phyloP scores from a whole-genome alignment of 2,888 invertebrate genomes.

The Hirtodrosophila trivittata region DNA sequence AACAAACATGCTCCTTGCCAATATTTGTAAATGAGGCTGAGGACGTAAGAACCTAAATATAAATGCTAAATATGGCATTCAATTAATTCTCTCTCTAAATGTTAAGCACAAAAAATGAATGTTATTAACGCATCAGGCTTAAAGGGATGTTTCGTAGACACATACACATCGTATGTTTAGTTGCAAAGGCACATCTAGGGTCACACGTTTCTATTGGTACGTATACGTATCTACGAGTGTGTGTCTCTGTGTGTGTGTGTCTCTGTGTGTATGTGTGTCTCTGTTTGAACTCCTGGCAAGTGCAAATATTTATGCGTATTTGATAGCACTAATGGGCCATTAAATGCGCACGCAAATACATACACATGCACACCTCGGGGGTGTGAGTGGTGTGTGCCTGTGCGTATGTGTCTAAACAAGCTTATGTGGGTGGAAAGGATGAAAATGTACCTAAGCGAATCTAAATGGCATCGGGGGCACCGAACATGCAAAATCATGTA shows the following conservation, averaged over 20 bases:
- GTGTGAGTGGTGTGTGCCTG: conserved; percentile 10
- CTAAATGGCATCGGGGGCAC: conserved; percentile 78
- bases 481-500: conserved; percentile 83
- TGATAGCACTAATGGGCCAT: conserved; percentile 81
- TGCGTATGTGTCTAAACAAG: conserved; percentile 26
- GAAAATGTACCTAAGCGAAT: conserved; percentile 79
- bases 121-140: no score
- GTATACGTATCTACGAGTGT: conserved; percentile 31
- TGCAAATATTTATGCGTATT: conserved; percentile 82
- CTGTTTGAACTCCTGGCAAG: conserved; percentile 61
- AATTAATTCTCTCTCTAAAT: no score
- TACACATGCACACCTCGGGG: conserved; percentile 35
- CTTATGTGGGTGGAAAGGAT: conserved; percentile 62
- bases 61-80: no score
- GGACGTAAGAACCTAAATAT: no score
- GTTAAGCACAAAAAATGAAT: no score
- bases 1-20: no score
- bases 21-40: no score
- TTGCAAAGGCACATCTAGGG: no score
- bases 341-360: conserved; percentile 79
- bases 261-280: conserved; percentile 15
- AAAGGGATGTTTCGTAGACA: no score
- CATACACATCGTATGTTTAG: no score
- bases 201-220: no score
- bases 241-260: conserved; percentile 33